Evolutionary conservation across 2,113 vertebrate genomes (phyloP).

Genomic region (Corythoichthys haematopterus): DNA sequence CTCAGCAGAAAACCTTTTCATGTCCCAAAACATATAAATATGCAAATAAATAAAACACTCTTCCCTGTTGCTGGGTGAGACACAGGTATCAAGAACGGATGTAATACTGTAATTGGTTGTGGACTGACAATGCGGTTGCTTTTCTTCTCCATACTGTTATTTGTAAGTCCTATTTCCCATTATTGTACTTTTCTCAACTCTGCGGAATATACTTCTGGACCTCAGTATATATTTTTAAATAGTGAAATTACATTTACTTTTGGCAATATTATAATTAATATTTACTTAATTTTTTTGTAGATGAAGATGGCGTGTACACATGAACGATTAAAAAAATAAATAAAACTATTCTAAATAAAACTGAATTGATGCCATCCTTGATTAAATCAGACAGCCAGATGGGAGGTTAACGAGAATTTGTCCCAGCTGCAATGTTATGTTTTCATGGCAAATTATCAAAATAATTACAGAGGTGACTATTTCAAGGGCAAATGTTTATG

Average conservation of each 20-base stretch:
- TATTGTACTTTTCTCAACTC: no score
- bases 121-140: no score
- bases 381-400: constrained; percentile 34
- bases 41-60: no score
- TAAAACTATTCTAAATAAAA: constrained; percentile 11
- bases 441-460: constrained; percentile 21
- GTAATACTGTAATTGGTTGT: no score
- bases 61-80: no score
- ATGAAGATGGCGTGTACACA: neutral
- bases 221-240: neutral
- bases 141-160: no score
- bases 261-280: neutral
- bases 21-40: no score
- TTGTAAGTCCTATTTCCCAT: no score
- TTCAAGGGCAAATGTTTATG: constrained; percentile 9
- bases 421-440: constrained; percentile 21
- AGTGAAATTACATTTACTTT: neutral
- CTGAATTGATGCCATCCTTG: constrained; percentile 21
- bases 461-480: constrained; percentile 29
- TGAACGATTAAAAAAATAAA: constrained; percentile 11
- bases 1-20: no score
- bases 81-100: no score
- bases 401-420: constrained; percentile 26
- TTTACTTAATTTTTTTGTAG: neutral
- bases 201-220: neutral